Evolutionary conservation across 1,140 invertebrate genomes (phyloP), one percentile per base, ranked within the genome.

Genomic region (Stegodyphus mimosarum): DNA sequence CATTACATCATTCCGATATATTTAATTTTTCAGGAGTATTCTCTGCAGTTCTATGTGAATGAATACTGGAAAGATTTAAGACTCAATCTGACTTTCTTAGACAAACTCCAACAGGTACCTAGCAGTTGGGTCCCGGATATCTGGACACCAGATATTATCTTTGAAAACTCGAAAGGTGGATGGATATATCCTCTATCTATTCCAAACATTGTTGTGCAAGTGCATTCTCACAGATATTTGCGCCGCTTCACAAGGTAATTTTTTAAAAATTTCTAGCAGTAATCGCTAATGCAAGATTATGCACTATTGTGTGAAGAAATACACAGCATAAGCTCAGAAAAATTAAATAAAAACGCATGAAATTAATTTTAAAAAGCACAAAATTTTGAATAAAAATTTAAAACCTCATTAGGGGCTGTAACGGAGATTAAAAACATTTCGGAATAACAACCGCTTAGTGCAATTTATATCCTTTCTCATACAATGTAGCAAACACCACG

Each of bases 131-230:
- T 71, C 1, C 17, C 67, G 1, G 53, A 51, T 6, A 52, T 87
- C 3, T 87, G 87, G 87, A 73, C 15, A 0, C 87, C 87, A 2
- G 81, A 84, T 11, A 71, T 72, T 6, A 78, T 76, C 51, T 87
- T 87, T 71, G 87, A 87, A 52, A 85, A 87, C 51, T 79, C 63
- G 6, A 87, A 87, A 76, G 70, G 73, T 13, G 87, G 87, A 15
- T 71, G 75, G 75, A 33, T 87, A 1, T 87, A 87, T 51, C 71
- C 52, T 5, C 9, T 87, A 5, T 77, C 87, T 7, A 18, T 87
- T n/a, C 87, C 87, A 6, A 87, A 87, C 15, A 69, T 60, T 2
- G 52, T 55, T 0, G 50, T 87, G 6, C 51, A 83, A 50, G 55
- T 83, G 6, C 63, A 72, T 51, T 6, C 51, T 2, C 60, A 71